Percentiles rank a stretch among this genome's conserved stretches.
Conservation (phyloP, 2,797 vertebrate genomes). For the Menidia menidia region DNA sequence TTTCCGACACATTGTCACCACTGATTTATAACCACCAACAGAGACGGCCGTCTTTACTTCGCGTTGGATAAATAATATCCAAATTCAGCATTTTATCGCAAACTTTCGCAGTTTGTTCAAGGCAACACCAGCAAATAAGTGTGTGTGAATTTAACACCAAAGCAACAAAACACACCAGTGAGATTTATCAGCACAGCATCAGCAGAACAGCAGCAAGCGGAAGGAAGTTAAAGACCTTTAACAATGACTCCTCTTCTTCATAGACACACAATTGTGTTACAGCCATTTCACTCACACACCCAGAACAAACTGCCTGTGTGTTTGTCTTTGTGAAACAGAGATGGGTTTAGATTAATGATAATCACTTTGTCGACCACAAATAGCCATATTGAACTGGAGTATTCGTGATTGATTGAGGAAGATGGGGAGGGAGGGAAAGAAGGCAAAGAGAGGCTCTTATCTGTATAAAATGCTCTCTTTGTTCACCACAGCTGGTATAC, state of each 20-base stretch:
- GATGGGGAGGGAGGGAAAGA: conserved; percentile 1
- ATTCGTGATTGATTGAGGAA: conserved; percentile 46
- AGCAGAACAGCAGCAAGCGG: conserved; percentile 19
- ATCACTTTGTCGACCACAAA: conserved; percentile 32
- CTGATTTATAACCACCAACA: conserved; percentile 22
- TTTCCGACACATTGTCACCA: conserved; percentile 39
- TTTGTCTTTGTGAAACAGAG: conserved; percentile 30
- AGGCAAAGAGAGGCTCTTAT: conserved; percentile 7
- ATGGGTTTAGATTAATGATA: conserved; percentile 36
- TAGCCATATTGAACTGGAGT: conserved; percentile 39
- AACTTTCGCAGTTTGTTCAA: neutral
- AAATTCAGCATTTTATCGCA: conserved; percentile 4
- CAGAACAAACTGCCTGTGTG: conserved; percentile 7
- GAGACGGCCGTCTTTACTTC: conserved; percentile 13
- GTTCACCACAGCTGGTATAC: conserved; percentile 13
- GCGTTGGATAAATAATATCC: conserved; percentile 22
- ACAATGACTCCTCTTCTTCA: conserved; percentile 68
- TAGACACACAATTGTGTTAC: conserved; percentile 55
- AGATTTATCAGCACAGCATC: conserved; percentile 10
- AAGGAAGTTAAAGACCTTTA: conserved; percentile 19
- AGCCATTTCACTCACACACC: conserved; percentile 63
- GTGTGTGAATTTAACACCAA: neutral
- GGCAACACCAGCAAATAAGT: neutral
- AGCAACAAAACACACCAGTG: neutral
- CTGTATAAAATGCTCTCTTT: conserved; percentile 34